Conservation (phyloP, 1,140 invertebrate genomes). For the Glossosoma conforme region DNA sequence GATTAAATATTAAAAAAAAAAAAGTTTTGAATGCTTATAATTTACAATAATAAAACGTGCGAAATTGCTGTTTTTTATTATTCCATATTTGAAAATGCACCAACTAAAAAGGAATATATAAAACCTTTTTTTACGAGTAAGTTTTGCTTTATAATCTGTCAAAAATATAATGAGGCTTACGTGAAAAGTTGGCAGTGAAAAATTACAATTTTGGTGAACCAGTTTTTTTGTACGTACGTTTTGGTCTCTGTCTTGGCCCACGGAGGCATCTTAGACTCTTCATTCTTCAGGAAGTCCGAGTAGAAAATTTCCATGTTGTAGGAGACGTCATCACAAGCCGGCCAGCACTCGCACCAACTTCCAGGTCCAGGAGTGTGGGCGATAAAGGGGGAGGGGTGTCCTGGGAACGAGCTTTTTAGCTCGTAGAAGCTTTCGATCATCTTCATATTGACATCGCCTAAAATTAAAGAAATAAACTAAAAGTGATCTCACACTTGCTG, state of each 20-base stretch:
- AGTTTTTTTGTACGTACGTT: conserved; percentile 1
- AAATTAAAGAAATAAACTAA: conserved; percentile 6
- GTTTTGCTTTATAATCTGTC: no score
- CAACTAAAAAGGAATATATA: no score
- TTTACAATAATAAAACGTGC: no score
- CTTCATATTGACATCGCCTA: conserved; percentile 37
- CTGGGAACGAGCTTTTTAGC: conserved; percentile 19
- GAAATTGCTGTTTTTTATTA: no score
- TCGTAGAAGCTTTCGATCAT: conserved; percentile 40
- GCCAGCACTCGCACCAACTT: conserved; percentile 34
- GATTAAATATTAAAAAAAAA: no score
- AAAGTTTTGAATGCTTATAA: no score
- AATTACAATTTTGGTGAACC: neutral
- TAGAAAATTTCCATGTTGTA: conserved; percentile 43
- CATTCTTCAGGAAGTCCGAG: conserved; percentile 37
- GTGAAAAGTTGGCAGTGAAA: no score
- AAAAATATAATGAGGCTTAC: no score
- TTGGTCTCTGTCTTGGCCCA: conserved; percentile 24
- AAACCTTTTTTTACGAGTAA: no score
- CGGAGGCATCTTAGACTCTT: conserved; percentile 23
- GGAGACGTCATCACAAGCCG: conserved; percentile 41
- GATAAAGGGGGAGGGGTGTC: neutral
- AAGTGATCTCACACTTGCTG: neutral
- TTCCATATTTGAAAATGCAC: no score
- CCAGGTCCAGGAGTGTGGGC: neutral